Conservation (phyloP, 2,113 vertebrate genomes). For the Neomonachus schauinslandi region DNA sequence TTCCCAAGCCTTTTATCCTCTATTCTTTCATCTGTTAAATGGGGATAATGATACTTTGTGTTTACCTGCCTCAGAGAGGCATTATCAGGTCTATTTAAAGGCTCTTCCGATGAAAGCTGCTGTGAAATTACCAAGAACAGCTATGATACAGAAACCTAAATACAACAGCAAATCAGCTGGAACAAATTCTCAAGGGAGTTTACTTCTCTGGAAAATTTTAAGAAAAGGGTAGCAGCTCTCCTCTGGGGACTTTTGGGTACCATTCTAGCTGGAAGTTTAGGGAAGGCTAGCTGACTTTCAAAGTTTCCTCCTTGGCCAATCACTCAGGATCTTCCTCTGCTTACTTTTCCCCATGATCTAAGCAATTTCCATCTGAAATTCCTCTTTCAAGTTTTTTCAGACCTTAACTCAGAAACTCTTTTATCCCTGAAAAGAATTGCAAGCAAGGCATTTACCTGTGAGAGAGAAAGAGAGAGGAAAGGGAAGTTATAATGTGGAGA, state of each 20-base stretch:
- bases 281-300: neutral
- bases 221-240: constrained; percentile 38
- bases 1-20: constrained; percentile 55
- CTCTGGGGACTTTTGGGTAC: neutral
- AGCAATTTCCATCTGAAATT: constrained; percentile 24
- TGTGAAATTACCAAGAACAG: constrained; percentile 77
- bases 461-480: neutral
- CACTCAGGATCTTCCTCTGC: neutral
- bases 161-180: constrained; percentile 76
- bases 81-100: constrained; percentile 80
- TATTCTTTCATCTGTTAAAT: constrained; percentile 78
- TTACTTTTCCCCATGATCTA: neutral
- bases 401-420: constrained; percentile 32
- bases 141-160: constrained; percentile 82
- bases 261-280: neutral
- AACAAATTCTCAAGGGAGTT: constrained; percentile 67
- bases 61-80: constrained; percentile 75
- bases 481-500: neutral
- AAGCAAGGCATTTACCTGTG: neutral
- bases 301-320: neutral
- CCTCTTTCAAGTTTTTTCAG: neutral
- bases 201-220: constrained; percentile 68
- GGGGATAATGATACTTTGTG: constrained; percentile 74
- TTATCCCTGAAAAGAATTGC: constrained; percentile 1
- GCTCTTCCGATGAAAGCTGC: constrained; percentile 70